These are phyloP conservation scores for Dryadula phaetusa DNA, from an alignment of 2,888 invertebrate genomes.

Conservation along the genomic window DNA sequence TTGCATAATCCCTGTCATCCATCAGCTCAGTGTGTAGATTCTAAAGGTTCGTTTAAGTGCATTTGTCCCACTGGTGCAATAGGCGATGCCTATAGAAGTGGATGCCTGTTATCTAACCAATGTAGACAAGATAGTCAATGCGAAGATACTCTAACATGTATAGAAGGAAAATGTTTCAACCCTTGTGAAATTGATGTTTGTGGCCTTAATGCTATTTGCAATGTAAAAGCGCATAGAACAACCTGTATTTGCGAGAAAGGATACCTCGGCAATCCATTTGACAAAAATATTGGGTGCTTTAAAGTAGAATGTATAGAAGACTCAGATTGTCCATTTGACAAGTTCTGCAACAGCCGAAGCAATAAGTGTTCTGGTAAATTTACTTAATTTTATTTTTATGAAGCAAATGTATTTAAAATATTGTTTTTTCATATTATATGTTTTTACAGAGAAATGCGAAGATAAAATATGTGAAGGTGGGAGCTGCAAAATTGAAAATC, in stretches of 20 bases:
- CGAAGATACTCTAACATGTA: constrained; percentile 89
- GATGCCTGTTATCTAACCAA: constrained; percentile 90
- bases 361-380: constrained; percentile 91
- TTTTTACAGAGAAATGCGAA: constrained; percentile 90
- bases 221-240: constrained; percentile 88
- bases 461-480: constrained; percentile 91
- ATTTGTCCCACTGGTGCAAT: constrained; percentile 91
- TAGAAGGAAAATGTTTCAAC: constrained; percentile 90
- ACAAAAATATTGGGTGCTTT: constrained; percentile 91
- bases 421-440: constrained; percentile 39
- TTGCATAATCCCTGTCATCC: constrained; percentile 90
- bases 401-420: background rate
- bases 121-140: constrained; percentile 91
- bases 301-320: constrained; percentile 93
- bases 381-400: constrained; percentile 12
- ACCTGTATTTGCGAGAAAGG: constrained; percentile 92
- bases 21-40: constrained; percentile 91
- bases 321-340: constrained; percentile 89
- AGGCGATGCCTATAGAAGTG: constrained; percentile 87
- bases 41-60: constrained; percentile 92
- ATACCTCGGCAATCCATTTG: constrained; percentile 91
- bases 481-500: constrained; percentile 88
- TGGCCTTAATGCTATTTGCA: constrained; percentile 91
- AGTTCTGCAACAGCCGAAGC: constrained; percentile 89
- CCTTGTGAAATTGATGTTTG: constrained; percentile 90